These are phyloP conservation scores for Chiloscyllium punctatum DNA, from an alignment of 2,797 vertebrate species.

Conservation along the genomic window DNA sequence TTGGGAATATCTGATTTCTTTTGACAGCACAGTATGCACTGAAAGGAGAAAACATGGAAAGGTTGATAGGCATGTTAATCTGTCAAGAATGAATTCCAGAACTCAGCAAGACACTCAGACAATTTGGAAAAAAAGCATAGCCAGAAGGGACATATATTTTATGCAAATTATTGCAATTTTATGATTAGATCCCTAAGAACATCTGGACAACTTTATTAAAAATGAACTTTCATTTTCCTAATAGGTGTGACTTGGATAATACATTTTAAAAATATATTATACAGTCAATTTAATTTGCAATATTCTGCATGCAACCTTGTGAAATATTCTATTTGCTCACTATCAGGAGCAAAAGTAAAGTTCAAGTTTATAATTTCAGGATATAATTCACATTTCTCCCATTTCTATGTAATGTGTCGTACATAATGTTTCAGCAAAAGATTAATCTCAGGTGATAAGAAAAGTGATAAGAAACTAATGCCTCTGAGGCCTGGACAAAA, in stretches of 20 bases:
- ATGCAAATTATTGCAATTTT: slow-evolving; percentile 12
- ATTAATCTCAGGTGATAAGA: not conserved
- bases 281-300: not conserved
- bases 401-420: not conserved
- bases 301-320: not conserved
- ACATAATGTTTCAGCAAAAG: not conserved
- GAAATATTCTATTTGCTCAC: not conserved
- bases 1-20: slow-evolving; percentile 55
- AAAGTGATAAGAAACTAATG: not conserved
- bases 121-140: not conserved
- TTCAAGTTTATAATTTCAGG: not conserved
- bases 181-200: not conserved
- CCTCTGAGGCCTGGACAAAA: not conserved
- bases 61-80: slow-evolving; percentile 55
- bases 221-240: not conserved
- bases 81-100: slow-evolving; percentile 55
- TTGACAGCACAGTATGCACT: slow-evolving; percentile 58
- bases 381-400: not conserved
- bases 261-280: not conserved
- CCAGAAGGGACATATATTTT: slow-evolving; percentile 18
- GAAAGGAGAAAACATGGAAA: slow-evolving; percentile 42
- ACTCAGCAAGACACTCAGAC: not conserved
- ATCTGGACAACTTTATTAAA: not conserved
- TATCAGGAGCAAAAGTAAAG: not conserved
- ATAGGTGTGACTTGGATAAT: not conserved